These are phyloP conservation scores for Cichlasoma orientale DNA, from an alignment of 2,797 vertebrate genomes.

Conservation along the genomic window DNA sequence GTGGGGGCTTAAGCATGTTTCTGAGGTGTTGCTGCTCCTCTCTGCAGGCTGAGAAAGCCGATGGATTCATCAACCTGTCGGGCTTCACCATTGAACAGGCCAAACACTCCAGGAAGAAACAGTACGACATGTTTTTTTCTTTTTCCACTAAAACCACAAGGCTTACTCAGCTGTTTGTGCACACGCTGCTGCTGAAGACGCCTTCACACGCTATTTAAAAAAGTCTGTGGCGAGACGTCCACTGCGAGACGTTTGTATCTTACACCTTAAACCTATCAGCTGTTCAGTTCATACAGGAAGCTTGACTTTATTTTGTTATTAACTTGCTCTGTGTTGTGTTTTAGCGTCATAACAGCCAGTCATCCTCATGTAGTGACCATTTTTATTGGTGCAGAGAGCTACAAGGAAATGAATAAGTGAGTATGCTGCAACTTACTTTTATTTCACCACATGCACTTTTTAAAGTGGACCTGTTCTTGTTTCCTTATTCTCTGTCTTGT, in stretches of 20 bases:
- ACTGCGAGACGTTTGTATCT: neutral
- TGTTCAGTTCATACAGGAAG: neutral
- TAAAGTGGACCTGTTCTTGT: neutral
- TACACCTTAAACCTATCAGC: neutral
- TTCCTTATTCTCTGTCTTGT: neutral
- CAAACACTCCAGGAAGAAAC: constrained; percentile 37
- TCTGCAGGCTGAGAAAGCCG: constrained; percentile 37
- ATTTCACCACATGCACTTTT: neutral
- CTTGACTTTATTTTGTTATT: too few relatives aligned
- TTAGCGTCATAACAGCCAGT: constrained; percentile 38
- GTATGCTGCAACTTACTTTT: neutral
- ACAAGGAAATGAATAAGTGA: constrained; percentile 48
- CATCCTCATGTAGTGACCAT: constrained; percentile 43
- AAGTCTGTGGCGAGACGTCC: neutral
- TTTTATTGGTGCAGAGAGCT: constrained; percentile 39
- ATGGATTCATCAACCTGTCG: constrained; percentile 52
- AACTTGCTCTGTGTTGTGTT: constrained; percentile 1
- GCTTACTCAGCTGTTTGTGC: neutral
- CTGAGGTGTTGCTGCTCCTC: neutral
- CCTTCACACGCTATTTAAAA: neutral
- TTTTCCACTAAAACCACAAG: neutral
- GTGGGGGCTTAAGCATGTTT: neutral
- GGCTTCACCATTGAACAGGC: constrained; percentile 42
- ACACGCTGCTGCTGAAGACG: neutral
- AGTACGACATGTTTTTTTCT: constrained; percentile 1